Evolutionary conservation across 2,113 vertebrate genomes (phyloP).

Genomic region (Zapornia atra): DNA sequence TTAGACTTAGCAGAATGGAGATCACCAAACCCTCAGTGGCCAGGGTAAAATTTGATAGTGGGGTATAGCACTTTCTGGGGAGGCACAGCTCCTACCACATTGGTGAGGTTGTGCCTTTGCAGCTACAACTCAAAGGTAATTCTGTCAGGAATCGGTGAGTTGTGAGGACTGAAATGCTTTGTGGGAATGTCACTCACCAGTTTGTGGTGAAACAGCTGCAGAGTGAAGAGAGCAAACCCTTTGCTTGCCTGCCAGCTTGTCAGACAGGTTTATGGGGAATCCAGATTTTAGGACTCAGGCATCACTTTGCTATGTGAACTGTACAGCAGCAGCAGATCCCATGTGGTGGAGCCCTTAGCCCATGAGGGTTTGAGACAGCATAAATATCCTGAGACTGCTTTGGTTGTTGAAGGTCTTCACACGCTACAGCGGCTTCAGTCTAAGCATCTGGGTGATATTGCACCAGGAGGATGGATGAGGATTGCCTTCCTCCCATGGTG

Average conservation of each 20-base stretch:
- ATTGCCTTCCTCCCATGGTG: not conserved
- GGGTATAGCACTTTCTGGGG: fast-evolving
- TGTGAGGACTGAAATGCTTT: not conserved
- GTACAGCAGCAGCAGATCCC: not conserved
- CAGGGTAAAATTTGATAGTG: not conserved
- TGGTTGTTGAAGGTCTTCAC: not conserved
- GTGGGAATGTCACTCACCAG: not conserved
- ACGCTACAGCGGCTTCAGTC: not conserved
- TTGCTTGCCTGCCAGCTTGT: not conserved
- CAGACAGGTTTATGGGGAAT: fast-evolving
- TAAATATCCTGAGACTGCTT: not conserved
- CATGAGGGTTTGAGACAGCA: not conserved
- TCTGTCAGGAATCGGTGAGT: not conserved
- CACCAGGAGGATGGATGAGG: not conserved
- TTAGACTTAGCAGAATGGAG: not conserved
- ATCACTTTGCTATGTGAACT: not conserved
- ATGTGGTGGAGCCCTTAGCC: not conserved
- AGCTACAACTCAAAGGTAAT: not conserved
- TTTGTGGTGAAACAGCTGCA: not conserved
- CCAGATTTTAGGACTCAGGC: not conserved
- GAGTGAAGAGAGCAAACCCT: fast-evolving
- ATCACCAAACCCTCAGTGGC: not conserved
- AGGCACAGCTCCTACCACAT: fast-evolving
- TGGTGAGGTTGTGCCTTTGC: not conserved
- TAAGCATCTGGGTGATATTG: not conserved